A percentile compares a stretch with the other conserved stretches of the same genome.
phyloP scores from a whole-genome alignment of 2,113 vertebrate genomes.

The Pantherophis guttatus region DNA sequence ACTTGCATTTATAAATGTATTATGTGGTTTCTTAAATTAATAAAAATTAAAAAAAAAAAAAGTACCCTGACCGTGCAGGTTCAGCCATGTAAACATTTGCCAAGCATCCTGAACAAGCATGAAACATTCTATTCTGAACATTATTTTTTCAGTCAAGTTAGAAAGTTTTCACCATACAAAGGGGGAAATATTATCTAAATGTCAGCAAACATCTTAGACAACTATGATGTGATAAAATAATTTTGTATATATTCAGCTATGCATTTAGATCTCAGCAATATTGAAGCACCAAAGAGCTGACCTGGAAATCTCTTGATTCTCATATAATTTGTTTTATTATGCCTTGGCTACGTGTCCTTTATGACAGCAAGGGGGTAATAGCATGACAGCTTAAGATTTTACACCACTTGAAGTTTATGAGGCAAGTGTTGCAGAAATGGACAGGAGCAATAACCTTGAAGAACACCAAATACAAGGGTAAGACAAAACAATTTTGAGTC shows the following conservation, averaged over 20 bases:
- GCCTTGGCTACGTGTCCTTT: not conserved
- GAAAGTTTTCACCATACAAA: not conserved
- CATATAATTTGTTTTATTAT: not conserved
- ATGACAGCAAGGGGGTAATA: not conserved
- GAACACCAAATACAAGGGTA: not conserved
- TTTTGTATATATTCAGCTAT: rapidly evolving
- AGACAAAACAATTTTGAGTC: not conserved
- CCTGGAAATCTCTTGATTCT: slow-evolving; percentile 16
- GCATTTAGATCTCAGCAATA: slow-evolving; percentile 9
- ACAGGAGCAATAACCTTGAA: not conserved
- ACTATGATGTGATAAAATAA: not conserved
- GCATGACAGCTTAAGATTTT: not conserved
- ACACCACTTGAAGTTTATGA: rapidly evolving
- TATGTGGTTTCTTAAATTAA: no score
- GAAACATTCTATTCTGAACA: not conserved
- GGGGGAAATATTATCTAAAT: not conserved
- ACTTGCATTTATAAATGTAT: no score
- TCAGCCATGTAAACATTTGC: not conserved
- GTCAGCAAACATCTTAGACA: not conserved
- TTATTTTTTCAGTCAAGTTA: rapidly evolving
- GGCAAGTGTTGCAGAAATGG: not conserved
- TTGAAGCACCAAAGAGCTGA: slow-evolving; percentile 9
- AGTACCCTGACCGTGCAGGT: not conserved
- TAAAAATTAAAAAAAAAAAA: no score
- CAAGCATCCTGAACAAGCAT: not conserved